Percentiles rank a stretch among this genome's conserved stretches.
These are phyloP conservation scores for Steinernema khuongi DNA, from an alignment of 1,140 invertebrate species.

Conservation along the genomic window DNA sequence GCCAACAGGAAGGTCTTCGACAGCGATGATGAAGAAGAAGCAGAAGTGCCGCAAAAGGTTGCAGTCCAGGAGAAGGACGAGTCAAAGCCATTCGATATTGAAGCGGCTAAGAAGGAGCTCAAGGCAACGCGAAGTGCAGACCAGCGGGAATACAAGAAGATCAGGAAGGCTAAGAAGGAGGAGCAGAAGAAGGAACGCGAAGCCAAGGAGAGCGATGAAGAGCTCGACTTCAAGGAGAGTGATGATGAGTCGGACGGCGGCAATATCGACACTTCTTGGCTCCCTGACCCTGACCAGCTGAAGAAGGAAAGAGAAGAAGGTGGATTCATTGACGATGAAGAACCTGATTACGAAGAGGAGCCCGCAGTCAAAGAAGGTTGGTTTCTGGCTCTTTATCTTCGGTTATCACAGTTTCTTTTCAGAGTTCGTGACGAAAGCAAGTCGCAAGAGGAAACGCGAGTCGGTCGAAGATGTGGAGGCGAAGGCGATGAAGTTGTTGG, in stretches of 20 bases:
- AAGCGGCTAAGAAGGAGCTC: constrained; percentile 30
- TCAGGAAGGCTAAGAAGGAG: constrained; percentile 15
- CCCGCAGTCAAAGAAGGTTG: constrained; percentile 2
- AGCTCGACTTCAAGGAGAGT: constrained; percentile 29
- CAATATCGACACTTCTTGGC: constrained; percentile 38
- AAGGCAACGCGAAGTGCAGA: background rate
- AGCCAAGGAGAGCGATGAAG: constrained; percentile 31
- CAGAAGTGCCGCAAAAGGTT: constrained; percentile 20
- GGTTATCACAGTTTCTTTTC: too few relatives aligned
- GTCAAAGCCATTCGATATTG: constrained; percentile 38
- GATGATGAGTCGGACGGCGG: constrained; percentile 15
- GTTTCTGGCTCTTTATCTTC: too few relatives aligned
- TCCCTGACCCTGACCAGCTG: constrained; percentile 38
- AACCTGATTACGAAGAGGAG: constrained; percentile 15
- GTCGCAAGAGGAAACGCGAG: background rate
- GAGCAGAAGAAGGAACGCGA: constrained; percentile 29
- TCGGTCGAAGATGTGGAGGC: constrained; percentile 27
- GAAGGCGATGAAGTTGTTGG: constrained; percentile 28
- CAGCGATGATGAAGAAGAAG: constrained; percentile 43
- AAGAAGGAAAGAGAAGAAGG: constrained; percentile 26
- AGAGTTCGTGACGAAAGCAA: background rate
- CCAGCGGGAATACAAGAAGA: background rate
- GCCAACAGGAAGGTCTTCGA: constrained; percentile 46
- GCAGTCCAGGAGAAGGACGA: constrained; percentile 7
- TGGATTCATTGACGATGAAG: constrained; percentile 24